Evolutionary conservation across 2,888 invertebrate species (phyloP), one percentile per base, ranked within the genome.

Genomic region (Hofmannophila pseudospretella): DNA sequence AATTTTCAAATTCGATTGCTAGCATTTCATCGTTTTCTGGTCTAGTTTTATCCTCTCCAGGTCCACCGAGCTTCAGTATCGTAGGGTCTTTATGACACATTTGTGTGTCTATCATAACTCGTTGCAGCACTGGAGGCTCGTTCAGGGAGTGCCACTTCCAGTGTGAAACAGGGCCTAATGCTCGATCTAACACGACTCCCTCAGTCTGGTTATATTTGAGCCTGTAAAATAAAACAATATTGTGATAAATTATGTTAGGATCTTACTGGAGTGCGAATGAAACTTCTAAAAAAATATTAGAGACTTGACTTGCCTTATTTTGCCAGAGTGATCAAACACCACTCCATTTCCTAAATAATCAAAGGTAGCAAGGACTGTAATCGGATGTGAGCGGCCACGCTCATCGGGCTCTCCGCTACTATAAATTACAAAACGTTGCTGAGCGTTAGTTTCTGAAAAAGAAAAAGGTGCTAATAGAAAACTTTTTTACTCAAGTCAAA

Each of bases 131-230:
- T 2, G 85, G 85, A 12, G 84, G 85, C 44, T 86, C 37, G 40
- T 85, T 85, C 29, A 86, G 46, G 0, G 78, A 70, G 39, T 86
- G 86, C 86, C 86, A 86, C 49, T 82, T 78, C 86, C 86, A 86
- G 30, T 78, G 74, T 2, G 84, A 68, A 1, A 72, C 69, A 0
- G 86, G 85, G 1, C 86, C 86, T 4, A 86, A 67, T 11, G 48
- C 53, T 30, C 71, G 67, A 41, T 86, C 85, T 5, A 85, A 56
- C 1, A 85, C 54, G 5, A 82, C 70, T n/a, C 86, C 86, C 64
- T 86, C 86, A 0, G 81, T 81, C 54, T 86, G 86, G 44, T 85
- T 86, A 45, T 84, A 86, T 60, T 85, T 86, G 3, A 85, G 51
- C 36, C 86, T 86, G 43, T 49, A 27, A 11, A n/a, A n/a, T n/a